Evolutionary conservation across 2,888 invertebrate genomes (phyloP).

Genomic region (Cephus rjabovi): DNA sequence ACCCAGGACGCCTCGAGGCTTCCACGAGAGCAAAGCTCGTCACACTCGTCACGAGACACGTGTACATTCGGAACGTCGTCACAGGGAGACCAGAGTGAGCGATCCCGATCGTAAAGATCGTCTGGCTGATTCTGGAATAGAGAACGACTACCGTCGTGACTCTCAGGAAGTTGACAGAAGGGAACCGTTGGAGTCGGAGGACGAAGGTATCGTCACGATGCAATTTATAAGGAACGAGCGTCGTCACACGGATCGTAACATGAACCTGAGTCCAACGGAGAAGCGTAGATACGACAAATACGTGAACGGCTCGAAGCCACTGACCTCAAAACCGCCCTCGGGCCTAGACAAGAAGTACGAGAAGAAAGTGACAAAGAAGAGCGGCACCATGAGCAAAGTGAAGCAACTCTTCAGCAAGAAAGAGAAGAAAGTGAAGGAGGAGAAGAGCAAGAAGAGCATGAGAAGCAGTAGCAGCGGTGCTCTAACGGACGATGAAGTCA

Average conservation of each 20-base stretch:
- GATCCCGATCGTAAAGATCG: slow-evolving; percentile 72
- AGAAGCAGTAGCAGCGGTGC: slow-evolving; percentile 51
- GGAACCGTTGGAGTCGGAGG: slow-evolving; percentile 72
- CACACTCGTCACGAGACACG: slow-evolving; percentile 67
- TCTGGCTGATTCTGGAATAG: slow-evolving; percentile 83
- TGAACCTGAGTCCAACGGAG: slow-evolving; percentile 60
- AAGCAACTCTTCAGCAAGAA: slow-evolving; percentile 83
- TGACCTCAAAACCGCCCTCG: slow-evolving; percentile 57
- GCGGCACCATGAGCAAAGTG: slow-evolving; percentile 69
- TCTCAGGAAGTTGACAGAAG: slow-evolving; percentile 66
- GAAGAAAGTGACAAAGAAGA: slow-evolving; percentile 60
- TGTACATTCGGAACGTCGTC: slow-evolving; percentile 58
- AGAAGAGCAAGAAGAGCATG: slow-evolving; percentile 46
- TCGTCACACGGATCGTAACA: slow-evolving; percentile 77
- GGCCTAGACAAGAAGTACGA: slow-evolving; percentile 60
- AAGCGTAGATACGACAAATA: slow-evolving; percentile 53
- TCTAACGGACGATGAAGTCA: slow-evolving; percentile 62
- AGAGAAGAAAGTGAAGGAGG: slow-evolving; percentile 75
- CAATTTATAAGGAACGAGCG: slow-evolving; percentile 80
- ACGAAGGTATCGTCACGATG: slow-evolving; percentile 78
- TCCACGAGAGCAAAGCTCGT: slow-evolving; percentile 57
- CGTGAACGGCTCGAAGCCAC: slow-evolving; percentile 40
- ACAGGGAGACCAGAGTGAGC: slow-evolving; percentile 59
- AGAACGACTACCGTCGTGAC: slow-evolving; percentile 82
- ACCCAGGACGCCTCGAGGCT: slow-evolving; percentile 47